Conservation (phyloP, 2,113 vertebrate species). For the Sebastes schlegelii region DNA sequence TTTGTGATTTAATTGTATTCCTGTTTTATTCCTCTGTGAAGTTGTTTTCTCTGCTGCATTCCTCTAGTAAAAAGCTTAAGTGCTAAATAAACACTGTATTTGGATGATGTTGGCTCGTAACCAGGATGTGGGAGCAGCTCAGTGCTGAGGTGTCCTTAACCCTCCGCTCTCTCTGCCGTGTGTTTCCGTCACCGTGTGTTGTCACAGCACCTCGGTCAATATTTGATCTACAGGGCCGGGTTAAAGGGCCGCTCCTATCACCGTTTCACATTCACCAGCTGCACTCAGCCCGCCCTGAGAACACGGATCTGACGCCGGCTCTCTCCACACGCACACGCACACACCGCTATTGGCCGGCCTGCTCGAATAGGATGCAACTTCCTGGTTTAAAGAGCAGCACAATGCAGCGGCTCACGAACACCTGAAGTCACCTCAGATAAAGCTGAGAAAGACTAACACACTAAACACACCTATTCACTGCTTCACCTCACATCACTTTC, state of each 20-base stretch:
- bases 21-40: too few relatives aligned
- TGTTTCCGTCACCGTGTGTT: conserved; percentile 34
- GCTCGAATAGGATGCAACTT: conserved; percentile 53
- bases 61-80: neutral
- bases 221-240: conserved; percentile 76
- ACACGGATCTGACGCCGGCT: conserved; percentile 75
- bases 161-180: neutral
- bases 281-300: conserved; percentile 72
- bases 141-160: conserved; percentile 83
- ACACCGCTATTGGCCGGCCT: neutral
- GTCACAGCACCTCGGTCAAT: conserved; percentile 75
- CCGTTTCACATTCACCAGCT: conserved; percentile 62
- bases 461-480: neutral
- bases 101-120: neutral
- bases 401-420: neutral
- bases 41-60: neutral
- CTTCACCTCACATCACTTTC: neutral
- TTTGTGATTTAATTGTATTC: neutral
- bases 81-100: conserved; percentile 2
- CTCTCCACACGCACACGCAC: neutral
- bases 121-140: conserved; percentile 44
- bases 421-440: conserved; percentile 15
- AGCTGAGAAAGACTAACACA: conserved; percentile 18
- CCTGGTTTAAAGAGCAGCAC: conserved; percentile 16
- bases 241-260: conserved; percentile 68